Percentiles rank a stretch among this genome's conserved stretches.
phyloP scores from a whole-genome alignment of 2,113 vertebrate genomes.

The Saccopteryx leptura region DNA sequence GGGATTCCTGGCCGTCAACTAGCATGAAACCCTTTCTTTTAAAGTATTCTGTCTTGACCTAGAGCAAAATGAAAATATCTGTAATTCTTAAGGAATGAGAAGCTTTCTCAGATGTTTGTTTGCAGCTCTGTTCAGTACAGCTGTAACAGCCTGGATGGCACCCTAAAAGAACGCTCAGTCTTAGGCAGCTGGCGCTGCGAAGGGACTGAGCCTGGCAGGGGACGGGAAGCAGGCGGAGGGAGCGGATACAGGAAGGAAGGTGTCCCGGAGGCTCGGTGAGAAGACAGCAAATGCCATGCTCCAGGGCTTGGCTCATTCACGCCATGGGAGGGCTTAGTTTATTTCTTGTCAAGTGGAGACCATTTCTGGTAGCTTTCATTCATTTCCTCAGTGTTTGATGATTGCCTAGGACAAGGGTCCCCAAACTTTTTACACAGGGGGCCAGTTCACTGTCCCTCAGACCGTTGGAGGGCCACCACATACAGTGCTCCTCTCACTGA shows the following conservation, averaged over 20 bases:
- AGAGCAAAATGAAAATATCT: background rate
- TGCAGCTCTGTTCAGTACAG: background rate
- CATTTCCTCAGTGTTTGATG: background rate
- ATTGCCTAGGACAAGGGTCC: background rate
- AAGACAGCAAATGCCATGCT: background rate
- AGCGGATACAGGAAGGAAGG: accelerated
- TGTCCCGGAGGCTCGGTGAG: no score
- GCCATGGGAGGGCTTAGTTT: background rate
- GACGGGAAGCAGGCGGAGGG: background rate
- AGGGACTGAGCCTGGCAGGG: background rate
- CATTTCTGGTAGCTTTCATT: background rate
- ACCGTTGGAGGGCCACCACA: no score
- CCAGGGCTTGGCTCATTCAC: accelerated
- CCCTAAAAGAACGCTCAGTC: background rate
- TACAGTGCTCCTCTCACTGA: no score
- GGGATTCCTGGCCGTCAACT: conserved; percentile 88
- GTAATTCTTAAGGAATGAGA: background rate
- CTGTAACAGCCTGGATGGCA: background rate
- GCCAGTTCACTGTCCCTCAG: no score
- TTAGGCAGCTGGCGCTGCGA: no score
- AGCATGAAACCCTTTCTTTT: conserved; percentile 90
- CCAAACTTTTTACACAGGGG: no score
- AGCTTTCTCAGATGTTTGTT: background rate
- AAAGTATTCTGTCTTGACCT: conserved; percentile 91
- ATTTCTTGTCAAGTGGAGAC: background rate